Evolutionary conservation across 2,888 invertebrate genomes (phyloP), one percentile per base, ranked within the genome.

Genomic region (Horisme vitalbata): DNA sequence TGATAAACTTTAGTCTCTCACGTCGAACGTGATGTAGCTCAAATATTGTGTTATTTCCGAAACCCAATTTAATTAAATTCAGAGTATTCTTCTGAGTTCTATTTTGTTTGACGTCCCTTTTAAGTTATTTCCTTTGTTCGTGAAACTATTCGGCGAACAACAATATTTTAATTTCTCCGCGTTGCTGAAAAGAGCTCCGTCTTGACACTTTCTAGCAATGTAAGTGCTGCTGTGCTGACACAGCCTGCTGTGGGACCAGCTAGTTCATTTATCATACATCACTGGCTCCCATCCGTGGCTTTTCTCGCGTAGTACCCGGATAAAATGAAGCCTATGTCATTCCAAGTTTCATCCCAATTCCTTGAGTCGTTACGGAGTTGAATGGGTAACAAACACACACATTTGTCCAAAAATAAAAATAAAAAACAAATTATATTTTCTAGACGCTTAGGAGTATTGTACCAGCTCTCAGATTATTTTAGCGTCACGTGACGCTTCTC

Each of bases 111-210:
- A 36, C 36, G 32, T 13, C 27, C 15, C 12, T 21, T 21, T 30
- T 30, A 38, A 13, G 37, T 30, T 38, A 38, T 38, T 20, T 38
- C 37, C 21, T 38, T 38, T 38, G 37, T 38, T 38, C 28, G 21
- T 38, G 13, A 21, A 37, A 37, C 35, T 35, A 20, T 32, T 28
- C 20, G 15, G 20, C 21, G 26, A 31, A 46, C 30, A 45, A 41
- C 33, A 45, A 31, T 38, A 36, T 46, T 51, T 46, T 46, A 51
- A 51, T 43, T 13, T 38, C 21, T 35, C 31, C 32, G 23, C 32
- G 44, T 15, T 12, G 30, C 10, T 32, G 46, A 31, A 26, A 28
- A n/a, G 14, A 13, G 7, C 23, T 18, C 23, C 24, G 9, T 31
- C 26, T 46, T 23, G 39, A 12, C 36, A 11, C 20, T 3, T 31